phyloP scores from a whole-genome alignment of 2,113 vertebrate species.

The Probosciger aterrimus region DNA sequence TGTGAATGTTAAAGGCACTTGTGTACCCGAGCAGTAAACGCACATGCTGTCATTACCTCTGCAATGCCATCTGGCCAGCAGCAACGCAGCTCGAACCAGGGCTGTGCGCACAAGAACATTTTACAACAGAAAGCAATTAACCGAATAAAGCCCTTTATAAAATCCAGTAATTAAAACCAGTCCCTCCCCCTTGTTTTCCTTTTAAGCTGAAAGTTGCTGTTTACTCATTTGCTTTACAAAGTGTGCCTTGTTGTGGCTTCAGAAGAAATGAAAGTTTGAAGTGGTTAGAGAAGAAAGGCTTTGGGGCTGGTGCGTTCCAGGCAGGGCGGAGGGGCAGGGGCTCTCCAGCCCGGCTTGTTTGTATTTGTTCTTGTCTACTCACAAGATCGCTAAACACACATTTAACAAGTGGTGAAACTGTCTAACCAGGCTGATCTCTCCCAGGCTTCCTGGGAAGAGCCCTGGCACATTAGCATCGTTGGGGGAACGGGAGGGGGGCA shows the following conservation, averaged over 20 bases:
- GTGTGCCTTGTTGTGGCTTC: conserved; percentile 70
- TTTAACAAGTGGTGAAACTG: conserved; percentile 33
- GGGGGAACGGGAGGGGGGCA: neutral
- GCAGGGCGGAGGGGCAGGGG: conserved; percentile 61
- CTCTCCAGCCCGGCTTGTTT: conserved; percentile 51
- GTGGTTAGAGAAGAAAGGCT: conserved; percentile 68
- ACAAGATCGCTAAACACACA: conserved; percentile 44
- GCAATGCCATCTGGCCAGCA: conserved; percentile 54
- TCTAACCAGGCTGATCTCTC: conserved; percentile 14
- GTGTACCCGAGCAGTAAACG: neutral
- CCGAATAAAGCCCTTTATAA: conserved; percentile 57
- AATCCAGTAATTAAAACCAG: conserved; percentile 66
- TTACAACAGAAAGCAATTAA: conserved; percentile 68
- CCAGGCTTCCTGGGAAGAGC: conserved; percentile 48
- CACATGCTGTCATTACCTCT: conserved; percentile 22
- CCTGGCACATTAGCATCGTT: conserved; percentile 19
- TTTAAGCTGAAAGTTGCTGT: conserved; percentile 62
- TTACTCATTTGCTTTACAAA: conserved; percentile 71
- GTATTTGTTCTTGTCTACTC: conserved; percentile 61
- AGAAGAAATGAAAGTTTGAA: conserved; percentile 68
- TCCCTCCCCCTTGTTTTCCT: conserved; percentile 62
- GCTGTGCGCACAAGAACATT: conserved; percentile 6
- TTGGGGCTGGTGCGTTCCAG: conserved; percentile 31
- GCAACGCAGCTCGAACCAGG: neutral
- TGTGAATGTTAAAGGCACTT: neutral